These are phyloP conservation scores for Melanchra persicariae DNA, from an alignment of 2,888 invertebrate genomes.

Conservation along the genomic window DNA sequence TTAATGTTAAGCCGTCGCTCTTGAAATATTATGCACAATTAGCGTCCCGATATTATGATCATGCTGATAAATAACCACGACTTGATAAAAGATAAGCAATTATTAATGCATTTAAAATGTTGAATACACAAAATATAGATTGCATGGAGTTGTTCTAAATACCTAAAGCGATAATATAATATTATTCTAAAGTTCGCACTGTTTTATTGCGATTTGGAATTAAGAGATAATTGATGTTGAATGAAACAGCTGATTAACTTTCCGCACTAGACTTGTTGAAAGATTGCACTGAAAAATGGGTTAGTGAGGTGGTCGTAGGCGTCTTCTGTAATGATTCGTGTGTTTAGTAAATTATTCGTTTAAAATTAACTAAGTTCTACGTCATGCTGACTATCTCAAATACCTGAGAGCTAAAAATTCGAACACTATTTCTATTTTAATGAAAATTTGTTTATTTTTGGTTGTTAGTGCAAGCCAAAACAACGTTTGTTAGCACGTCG, in stretches of 20 bases:
- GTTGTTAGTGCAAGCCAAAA: slow-evolving; percentile 48
- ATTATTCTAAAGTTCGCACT: slow-evolving; percentile 27
- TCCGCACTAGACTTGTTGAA: slow-evolving; percentile 41
- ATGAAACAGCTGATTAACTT: slow-evolving; percentile 45
- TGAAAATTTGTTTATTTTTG: slow-evolving; percentile 54
- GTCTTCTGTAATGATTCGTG: slow-evolving; percentile 45
- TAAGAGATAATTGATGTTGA: slow-evolving; percentile 52
- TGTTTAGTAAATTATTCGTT: slow-evolving; percentile 54
- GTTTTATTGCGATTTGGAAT: slow-evolving; percentile 43
- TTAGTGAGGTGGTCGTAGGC: slow-evolving; percentile 49
- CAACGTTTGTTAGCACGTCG: slow-evolving; percentile 45
- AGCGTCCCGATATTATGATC: slow-evolving; percentile 18
- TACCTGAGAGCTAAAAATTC: slow-evolving; percentile 42
- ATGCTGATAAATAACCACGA: slow-evolving; percentile 18
- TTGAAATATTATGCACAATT: slow-evolving; percentile 28
- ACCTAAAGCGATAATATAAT: slow-evolving; percentile 12
- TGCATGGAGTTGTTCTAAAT: slow-evolving; percentile 23
- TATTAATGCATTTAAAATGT: slow-evolving; percentile 33
- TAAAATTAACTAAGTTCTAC: slow-evolving; percentile 55
- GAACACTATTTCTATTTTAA: slow-evolving; percentile 52
- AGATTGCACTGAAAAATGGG: slow-evolving; percentile 53
- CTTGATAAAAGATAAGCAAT: slow-evolving; percentile 33
- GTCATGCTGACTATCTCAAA: slow-evolving; percentile 53
- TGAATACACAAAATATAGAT: slow-evolving; percentile 17
- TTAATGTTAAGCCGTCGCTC: slow-evolving; percentile 29